Conservation (phyloP, 1,140 invertebrate genomes). For the Pinna nobilis region DNA sequence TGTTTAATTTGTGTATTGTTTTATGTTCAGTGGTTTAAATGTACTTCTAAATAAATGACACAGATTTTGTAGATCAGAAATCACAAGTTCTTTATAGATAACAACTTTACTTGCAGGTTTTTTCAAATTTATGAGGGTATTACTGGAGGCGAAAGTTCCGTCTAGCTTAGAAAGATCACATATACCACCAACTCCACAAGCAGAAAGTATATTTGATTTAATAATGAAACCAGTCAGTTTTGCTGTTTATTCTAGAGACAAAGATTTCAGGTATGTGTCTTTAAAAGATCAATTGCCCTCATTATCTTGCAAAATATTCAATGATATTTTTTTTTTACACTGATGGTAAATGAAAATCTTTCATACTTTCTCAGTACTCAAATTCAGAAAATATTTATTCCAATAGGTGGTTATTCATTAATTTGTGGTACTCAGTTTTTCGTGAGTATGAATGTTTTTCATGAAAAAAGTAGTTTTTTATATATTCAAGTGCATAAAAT, state of each 20-base stretch:
- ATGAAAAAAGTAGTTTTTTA: too few relatives aligned
- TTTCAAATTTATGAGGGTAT: constrained; percentile 82
- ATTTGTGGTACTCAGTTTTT: too few relatives aligned
- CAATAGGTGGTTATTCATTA: too few relatives aligned
- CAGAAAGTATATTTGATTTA: constrained; percentile 85
- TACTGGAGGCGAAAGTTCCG: constrained; percentile 85
- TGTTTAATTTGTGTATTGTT: background rate
- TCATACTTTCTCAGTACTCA: too few relatives aligned
- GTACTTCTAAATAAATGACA: background rate
- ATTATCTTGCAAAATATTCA: too few relatives aligned
- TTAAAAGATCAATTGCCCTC: too few relatives aligned
- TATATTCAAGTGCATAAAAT: too few relatives aligned
- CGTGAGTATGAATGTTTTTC: too few relatives aligned
- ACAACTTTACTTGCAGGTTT: constrained; percentile 76
- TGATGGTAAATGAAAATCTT: too few relatives aligned
- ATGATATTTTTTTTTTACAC: background rate
- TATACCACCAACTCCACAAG: constrained; percentile 84
- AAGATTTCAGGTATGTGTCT: constrained; percentile 58
- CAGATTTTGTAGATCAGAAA: too few relatives aligned
- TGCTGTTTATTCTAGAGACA: constrained; percentile 55
- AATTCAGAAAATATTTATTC: too few relatives aligned
- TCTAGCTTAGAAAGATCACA: constrained; percentile 82
- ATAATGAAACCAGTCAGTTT: constrained; percentile 82
- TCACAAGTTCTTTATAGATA: too few relatives aligned
- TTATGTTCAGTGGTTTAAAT: background rate